These are phyloP conservation scores for Mamestra configurata DNA, from an alignment of 1,140 invertebrate genomes.

Conservation along the genomic window DNA sequence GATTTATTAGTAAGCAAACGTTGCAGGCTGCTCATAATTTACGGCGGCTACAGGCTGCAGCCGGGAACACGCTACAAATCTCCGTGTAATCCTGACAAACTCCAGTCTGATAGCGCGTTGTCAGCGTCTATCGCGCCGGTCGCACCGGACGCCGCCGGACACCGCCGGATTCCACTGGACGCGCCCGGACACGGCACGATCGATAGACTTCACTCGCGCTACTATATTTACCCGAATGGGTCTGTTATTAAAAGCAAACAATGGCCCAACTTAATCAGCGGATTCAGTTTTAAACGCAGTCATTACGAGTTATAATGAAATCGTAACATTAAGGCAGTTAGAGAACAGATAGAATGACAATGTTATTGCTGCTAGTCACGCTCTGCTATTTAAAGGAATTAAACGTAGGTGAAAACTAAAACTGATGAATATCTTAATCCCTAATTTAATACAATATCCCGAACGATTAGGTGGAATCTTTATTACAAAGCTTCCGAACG, in stretches of 20 bases:
- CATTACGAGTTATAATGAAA: conserved; percentile 29
- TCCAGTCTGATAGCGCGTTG: conserved; percentile 13
- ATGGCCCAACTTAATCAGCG: conserved; percentile 42
- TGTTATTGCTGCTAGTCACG: conserved; percentile 26
- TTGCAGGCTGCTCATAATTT: conserved; percentile 21
- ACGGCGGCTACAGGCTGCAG: neutral
- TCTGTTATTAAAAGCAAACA: conserved; percentile 45
- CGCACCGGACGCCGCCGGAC: neutral
- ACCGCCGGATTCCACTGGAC: neutral
- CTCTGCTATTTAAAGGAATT: conserved; percentile 7
- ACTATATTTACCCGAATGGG: conserved; percentile 31
- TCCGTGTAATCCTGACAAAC: conserved; percentile 35
- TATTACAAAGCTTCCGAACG: neutral
- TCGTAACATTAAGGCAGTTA: conserved; percentile 18
- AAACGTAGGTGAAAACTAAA: neutral
- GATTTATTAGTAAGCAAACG: conserved; percentile 40
- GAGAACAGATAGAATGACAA: conserved; percentile 1
- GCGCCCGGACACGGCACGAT: neutral
- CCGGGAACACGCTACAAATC: conserved; percentile 21
- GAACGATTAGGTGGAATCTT: neutral
- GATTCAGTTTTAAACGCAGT: conserved; percentile 32
- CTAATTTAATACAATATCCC: neutral
- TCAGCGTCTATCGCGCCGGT: conserved; percentile 9
- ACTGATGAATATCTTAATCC: neutral
- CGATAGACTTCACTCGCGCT: conserved; percentile 31